Evolutionary conservation across 2,888 invertebrate species (phyloP).

Genomic region (Leptinotarsa rubiginosa): DNA sequence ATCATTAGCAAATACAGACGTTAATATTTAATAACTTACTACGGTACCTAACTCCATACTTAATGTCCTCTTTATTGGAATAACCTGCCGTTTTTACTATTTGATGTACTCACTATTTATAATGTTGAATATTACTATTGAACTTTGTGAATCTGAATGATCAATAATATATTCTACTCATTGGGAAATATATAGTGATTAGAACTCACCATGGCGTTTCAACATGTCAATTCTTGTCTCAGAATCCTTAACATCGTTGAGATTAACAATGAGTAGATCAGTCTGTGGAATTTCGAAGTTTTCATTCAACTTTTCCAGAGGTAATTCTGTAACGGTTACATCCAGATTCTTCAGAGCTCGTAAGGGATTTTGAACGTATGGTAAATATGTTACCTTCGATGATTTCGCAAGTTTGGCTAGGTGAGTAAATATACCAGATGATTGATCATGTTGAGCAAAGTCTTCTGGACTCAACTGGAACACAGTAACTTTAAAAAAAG

Average conservation of each 20-base stretch:
- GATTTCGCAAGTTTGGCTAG: conserved; percentile 63
- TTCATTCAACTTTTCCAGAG: conserved; percentile 55
- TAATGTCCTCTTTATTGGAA: neutral
- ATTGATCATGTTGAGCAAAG: conserved; percentile 64
- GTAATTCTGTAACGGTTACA: conserved; percentile 56
- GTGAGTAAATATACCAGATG: conserved; percentile 64
- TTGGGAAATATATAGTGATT: too few species aligned
- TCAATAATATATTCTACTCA: too few species aligned
- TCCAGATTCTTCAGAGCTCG: conserved; percentile 69
- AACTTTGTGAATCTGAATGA: too few species aligned
- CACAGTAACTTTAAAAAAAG: neutral
- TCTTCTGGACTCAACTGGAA: conserved; percentile 67
- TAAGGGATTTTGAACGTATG: conserved; percentile 73
- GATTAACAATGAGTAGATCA: conserved; percentile 69
- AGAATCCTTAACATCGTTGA: conserved; percentile 71
- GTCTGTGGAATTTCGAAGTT: conserved; percentile 63
- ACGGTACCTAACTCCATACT: neutral
- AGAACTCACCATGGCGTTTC: conserved; percentile 70
- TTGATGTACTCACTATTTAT: too few species aligned
- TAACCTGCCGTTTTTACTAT: too few species aligned
- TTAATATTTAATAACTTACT: too few species aligned
- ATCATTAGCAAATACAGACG: too few species aligned
- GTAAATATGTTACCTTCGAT: conserved; percentile 68
- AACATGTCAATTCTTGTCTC: conserved; percentile 71
- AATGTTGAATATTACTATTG: too few species aligned